Conservation (phyloP, 2,113 vertebrate species). For the Osmerus mordax region DNA sequence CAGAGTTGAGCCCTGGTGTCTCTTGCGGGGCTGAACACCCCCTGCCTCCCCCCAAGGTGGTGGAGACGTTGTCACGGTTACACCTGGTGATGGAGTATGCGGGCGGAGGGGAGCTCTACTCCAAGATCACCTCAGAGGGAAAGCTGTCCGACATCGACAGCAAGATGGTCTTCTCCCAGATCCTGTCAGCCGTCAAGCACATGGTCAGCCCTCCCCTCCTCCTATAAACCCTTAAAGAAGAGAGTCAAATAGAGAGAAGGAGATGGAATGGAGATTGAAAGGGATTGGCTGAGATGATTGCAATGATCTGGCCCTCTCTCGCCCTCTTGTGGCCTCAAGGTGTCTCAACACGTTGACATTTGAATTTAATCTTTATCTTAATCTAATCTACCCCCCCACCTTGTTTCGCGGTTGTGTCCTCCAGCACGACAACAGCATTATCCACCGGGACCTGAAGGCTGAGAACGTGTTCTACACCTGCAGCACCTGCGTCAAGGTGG, state of each 20-base stretch:
- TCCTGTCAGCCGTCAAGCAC: slow-evolving; percentile 94
- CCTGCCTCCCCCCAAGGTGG: slow-evolving; percentile 65
- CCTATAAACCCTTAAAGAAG: too few species aligned
- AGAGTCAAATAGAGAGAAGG: too few species aligned
- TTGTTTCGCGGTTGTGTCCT: slow-evolving; percentile 32
- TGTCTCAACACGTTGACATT: not conserved
- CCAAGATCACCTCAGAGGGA: slow-evolving; percentile 89
- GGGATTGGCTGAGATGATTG: too few species aligned
- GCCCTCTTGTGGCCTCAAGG: too few species aligned
- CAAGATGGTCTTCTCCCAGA: slow-evolving; percentile 93
- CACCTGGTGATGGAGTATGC: slow-evolving; percentile 97
- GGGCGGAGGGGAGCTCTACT: slow-evolving; percentile 92
- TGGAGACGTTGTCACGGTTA: slow-evolving; percentile 91
- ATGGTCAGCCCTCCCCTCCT: slow-evolving; percentile 76
- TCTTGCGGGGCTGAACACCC: not conserved
- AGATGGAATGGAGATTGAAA: too few species aligned
- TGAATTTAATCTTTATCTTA: not conserved
- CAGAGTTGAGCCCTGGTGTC: not conserved
- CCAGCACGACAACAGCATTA: slow-evolving; percentile 93
- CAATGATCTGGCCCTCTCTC: too few species aligned
- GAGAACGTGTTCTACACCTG: slow-evolving; percentile 93
- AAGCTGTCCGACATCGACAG: slow-evolving; percentile 85
- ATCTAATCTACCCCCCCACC: not conserved
- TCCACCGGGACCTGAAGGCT: slow-evolving; percentile 93
- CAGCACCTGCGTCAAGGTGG: slow-evolving; percentile 90